These are phyloP conservation scores for Elephantulus edwardii DNA, from an alignment of 2,113 vertebrate genomes.

Conservation along the genomic window DNA sequence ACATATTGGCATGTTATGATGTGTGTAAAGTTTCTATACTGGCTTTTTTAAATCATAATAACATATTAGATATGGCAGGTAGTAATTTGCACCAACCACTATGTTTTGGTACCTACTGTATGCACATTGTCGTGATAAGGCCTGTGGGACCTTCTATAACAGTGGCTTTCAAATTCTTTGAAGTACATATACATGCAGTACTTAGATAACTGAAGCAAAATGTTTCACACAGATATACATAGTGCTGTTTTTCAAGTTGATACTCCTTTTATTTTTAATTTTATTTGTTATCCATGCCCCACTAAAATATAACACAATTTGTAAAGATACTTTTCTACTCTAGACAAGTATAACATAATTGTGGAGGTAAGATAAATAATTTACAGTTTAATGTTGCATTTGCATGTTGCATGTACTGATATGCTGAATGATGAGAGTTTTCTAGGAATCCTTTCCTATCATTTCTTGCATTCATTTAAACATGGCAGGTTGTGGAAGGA, in stretches of 20 bases:
- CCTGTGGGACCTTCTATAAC: neutral
- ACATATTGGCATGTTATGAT: neutral
- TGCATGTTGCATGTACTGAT: neutral
- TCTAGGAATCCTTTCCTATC: neutral
- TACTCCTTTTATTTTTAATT: neutral
- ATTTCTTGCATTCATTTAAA: neutral
- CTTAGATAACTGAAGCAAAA: neutral
- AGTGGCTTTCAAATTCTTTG: neutral
- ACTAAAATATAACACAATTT: neutral
- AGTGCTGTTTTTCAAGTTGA: neutral
- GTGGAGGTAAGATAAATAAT: neutral
- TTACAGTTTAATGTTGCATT: neutral
- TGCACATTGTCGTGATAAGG: neutral
- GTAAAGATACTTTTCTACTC: neutral
- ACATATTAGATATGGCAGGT: neutral
- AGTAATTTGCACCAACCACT: neutral
- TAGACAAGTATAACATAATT: neutral
- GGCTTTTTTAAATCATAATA: neutral
- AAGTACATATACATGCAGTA: neutral
- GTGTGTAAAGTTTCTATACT: neutral
- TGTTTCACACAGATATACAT: neutral
- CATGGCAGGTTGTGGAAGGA: too few relatives aligned
- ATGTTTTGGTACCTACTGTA: neutral
- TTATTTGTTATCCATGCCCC: neutral
- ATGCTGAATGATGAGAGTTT: neutral